Evolutionary conservation across 2,113 vertebrate species (phyloP).

Genomic region (Pristiophorus japonicus): DNA sequence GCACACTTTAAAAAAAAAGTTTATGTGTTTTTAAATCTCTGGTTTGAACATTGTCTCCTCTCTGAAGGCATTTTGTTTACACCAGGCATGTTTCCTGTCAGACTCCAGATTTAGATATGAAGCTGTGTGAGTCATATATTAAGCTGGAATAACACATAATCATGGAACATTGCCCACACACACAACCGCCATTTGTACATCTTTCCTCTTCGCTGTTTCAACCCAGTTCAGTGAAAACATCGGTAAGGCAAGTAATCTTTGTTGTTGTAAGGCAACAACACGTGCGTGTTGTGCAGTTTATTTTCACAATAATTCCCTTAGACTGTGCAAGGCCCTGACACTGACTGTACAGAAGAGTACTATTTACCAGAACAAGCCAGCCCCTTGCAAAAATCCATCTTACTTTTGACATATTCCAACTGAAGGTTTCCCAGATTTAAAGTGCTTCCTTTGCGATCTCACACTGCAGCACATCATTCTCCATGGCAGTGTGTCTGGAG

Average conservation of each 20-base stretch:
- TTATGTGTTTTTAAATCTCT: not conserved
- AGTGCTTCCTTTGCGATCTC: not conserved
- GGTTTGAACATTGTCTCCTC: not conserved
- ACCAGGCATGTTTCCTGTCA: not conserved
- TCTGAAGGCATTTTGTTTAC: not conserved
- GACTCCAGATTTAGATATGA: not conserved
- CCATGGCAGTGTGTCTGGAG: not conserved
- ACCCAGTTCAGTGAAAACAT: too few species aligned
- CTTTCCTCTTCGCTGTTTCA: not conserved
- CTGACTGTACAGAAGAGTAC: not conserved
- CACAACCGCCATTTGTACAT: not conserved
- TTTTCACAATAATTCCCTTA: not conserved
- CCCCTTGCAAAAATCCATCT: not conserved
- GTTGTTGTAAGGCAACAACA: not conserved
- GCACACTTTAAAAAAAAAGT: not conserved
- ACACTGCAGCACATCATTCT: not conserved
- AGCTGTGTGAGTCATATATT: not conserved
- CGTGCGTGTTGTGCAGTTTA: not conserved
- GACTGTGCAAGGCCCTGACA: not conserved
- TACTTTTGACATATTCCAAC: not conserved
- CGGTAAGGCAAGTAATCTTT: not conserved
- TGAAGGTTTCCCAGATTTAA: not conserved
- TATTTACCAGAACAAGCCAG: not conserved
- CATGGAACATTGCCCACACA: not conserved
- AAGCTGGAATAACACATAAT: not conserved